Conservation (phyloP, 2,888 invertebrate genomes). For the Caenorhabditis sulstoni region DNA sequence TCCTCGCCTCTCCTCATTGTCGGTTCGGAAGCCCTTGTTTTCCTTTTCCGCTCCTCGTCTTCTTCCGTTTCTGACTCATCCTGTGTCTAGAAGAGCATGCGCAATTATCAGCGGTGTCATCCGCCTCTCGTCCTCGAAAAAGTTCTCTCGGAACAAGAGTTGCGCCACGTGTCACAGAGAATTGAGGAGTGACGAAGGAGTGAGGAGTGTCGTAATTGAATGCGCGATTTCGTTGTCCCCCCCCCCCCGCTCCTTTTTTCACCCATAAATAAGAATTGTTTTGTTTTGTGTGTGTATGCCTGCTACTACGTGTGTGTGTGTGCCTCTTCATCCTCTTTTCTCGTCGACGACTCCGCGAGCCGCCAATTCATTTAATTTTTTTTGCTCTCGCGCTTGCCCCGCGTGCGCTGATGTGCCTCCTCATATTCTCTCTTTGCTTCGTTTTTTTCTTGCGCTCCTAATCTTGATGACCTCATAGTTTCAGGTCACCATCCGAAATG, state of each 20-base stretch:
- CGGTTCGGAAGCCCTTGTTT: conserved; percentile 3
- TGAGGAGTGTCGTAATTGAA: conserved; percentile 12
- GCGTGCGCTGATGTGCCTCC: not conserved
- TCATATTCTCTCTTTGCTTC: not conserved
- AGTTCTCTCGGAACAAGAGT: too few relatives aligned
- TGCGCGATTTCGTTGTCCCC: conserved; percentile 19
- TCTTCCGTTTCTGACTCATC: conserved; percentile 10
- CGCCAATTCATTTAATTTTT: conserved; percentile 2
- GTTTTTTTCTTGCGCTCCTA: too few relatives aligned
- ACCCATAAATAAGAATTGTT: conserved; percentile 38
- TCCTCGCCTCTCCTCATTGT: not conserved
- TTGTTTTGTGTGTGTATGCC: conserved; percentile 1
- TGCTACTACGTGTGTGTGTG: not conserved
- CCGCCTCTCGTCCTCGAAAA: too few relatives aligned
- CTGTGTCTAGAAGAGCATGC: not conserved
- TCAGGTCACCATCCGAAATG: conserved; percentile 28
- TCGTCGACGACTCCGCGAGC: not conserved
- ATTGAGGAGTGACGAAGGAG: not conserved
- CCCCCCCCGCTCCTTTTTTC: not conserved
- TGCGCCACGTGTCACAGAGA: not conserved
- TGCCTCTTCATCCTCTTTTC: not conserved
- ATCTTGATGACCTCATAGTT: too few relatives aligned
- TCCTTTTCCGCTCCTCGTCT: conserved; percentile 20
- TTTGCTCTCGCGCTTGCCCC: not conserved
- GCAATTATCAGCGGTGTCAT: too few relatives aligned